Base-by-base conservation (phyloP, 1,140 invertebrate genomes). In the Lepidotrigona ventralis region DNA sequence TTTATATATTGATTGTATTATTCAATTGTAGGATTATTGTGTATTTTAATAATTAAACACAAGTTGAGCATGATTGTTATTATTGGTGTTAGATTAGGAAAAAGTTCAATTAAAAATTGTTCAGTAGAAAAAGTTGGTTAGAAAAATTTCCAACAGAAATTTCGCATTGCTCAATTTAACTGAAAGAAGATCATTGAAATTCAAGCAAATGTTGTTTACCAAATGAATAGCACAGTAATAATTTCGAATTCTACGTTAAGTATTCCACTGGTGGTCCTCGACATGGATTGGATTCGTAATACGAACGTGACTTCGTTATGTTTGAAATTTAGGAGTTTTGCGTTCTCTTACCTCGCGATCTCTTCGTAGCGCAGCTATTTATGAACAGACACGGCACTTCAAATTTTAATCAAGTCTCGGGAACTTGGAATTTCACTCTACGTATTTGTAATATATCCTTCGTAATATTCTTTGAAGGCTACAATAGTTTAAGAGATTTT, bases 301-400 rank as follows among this genome's bases (percentile, higher is more conserved):
- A 68, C 33, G 33, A 39, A 68, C 66, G 66, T 68, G 66, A 68
- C 66, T 68, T 68, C 66, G 66, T 68, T 68, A 26, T 68, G 15
- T 68, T 39, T 68, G 2, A 33, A 29, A 68, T 68, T 39, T 68
- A 33, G 19, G 66, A 68, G 11, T 68, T 68, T 39, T 39, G 6
- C 26, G 63, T 26, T 39, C 66, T 12, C 66, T 64, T 64, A 15
- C n/a, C 63, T 68, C 26, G 9, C n/a, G 4, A 39, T 68, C 66
- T 33, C 33, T 21, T 23, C 19, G 63, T 63, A 23, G 1, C 66
- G 1, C 14, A 19, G 33, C 21, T 68, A 68, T 68, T 39, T 39
- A 39, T 39, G 64, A 68, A 68, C 17, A 33, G 17, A 23, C 29
- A 23, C 29, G 15, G 33, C 39, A 19, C 11, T 5, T 68, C 19